These are phyloP conservation scores for Ichneumon xanthorius DNA, from an alignment of 2,888 invertebrate species.

Conservation along the genomic window DNA sequence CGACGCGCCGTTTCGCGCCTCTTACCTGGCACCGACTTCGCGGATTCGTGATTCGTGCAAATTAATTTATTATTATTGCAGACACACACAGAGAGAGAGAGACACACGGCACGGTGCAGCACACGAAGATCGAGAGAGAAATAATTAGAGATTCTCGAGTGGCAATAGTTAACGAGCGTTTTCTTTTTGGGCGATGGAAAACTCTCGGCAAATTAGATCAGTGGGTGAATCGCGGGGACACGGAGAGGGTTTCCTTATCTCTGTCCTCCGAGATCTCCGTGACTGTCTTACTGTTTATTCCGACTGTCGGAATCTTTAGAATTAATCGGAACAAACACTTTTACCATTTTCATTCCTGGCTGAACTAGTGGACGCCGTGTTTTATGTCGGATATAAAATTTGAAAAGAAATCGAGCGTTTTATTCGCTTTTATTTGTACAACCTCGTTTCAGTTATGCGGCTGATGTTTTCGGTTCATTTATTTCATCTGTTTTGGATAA, in stretches of 20 bases:
- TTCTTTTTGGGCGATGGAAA: constrained; percentile 60
- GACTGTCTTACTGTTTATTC: neutral
- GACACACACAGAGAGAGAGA: constrained; percentile 12
- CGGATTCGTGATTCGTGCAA: constrained; percentile 37
- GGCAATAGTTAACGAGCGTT: constrained; percentile 54
- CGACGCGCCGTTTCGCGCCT: constrained; percentile 5
- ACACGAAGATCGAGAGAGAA: constrained; percentile 54
- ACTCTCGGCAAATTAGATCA: constrained; percentile 66
- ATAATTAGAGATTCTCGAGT: constrained; percentile 21
- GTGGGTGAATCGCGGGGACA: constrained; percentile 67
- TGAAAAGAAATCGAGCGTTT: neutral
- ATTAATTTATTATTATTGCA: constrained; percentile 40
- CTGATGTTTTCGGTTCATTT: too few species aligned
- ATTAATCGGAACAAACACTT: neutral
- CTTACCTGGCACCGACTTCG: neutral
- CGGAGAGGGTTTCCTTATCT: neutral
- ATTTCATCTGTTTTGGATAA: too few species aligned
- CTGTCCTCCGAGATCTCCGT: neutral
- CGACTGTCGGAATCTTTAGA: neutral
- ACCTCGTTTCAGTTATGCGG: too few species aligned
- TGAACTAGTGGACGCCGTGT: neutral
- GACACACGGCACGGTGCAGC: neutral
- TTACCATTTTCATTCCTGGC: neutral
- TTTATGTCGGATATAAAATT: neutral
- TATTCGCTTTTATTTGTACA: too few species aligned